Evolutionary conservation across 2,797 vertebrate genomes (phyloP).

Genomic region (Smutsia gigantea): DNA sequence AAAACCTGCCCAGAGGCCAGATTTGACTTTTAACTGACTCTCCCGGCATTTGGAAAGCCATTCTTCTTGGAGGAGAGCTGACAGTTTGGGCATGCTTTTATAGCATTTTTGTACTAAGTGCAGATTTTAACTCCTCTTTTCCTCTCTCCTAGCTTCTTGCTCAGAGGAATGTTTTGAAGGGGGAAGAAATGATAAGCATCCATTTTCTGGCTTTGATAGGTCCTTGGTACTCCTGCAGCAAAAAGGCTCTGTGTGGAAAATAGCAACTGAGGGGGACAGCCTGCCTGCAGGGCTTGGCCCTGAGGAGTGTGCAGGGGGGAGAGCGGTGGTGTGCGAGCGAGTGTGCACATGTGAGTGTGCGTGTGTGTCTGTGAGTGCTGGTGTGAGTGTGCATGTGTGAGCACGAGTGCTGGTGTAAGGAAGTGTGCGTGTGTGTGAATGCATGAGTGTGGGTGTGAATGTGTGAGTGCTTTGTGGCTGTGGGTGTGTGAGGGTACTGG

Average conservation of each 20-base stretch:
- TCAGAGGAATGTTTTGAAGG: neutral
- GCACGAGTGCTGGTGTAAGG: too few relatives aligned
- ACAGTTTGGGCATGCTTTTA: neutral
- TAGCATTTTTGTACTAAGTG: neutral
- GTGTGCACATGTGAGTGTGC: neutral
- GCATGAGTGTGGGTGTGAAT: rapidly evolving
- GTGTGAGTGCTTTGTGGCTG: neutral
- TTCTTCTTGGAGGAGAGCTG: neutral
- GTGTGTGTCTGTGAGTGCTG: neutral
- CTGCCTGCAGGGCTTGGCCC: neutral
- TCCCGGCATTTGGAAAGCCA: neutral
- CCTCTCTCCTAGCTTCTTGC: neutral
- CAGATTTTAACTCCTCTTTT: neutral
- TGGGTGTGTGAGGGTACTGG: too few relatives aligned
- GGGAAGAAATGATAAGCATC: slow-evolving; percentile 42
- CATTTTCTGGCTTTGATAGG: slow-evolving; percentile 74
- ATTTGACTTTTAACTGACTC: neutral
- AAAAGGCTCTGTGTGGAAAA: slow-evolving; percentile 53
- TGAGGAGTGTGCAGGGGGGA: neutral
- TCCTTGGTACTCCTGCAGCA: neutral
- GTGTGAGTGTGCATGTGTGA: too few relatives aligned
- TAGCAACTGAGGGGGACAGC: neutral
- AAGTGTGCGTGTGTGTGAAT: neutral
- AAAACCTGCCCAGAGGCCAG: neutral
- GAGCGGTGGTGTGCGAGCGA: neutral